phyloP scores from a whole-genome alignment of 2,113 vertebrate genomes.

The Sus scrofa region DNA sequence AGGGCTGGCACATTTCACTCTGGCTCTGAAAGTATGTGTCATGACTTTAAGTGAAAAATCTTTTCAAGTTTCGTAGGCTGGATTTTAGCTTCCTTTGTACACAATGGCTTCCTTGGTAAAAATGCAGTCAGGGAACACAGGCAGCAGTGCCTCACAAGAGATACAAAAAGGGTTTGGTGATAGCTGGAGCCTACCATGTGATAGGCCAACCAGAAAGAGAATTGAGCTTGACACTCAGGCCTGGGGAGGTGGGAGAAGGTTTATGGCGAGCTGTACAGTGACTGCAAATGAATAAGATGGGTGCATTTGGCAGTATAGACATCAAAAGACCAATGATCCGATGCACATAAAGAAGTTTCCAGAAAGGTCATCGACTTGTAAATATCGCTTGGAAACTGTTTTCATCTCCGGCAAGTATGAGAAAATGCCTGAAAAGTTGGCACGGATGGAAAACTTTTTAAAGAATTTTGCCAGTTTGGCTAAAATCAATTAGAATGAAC shows the following conservation, averaged over 20 bases:
- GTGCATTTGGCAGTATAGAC: neutral
- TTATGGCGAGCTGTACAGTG: neutral
- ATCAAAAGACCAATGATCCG: neutral
- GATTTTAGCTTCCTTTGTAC: constrained; percentile 60
- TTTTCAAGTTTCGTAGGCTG: constrained; percentile 31
- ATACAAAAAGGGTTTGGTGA: neutral
- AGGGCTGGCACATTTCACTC: constrained; percentile 82
- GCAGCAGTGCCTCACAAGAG: constrained; percentile 65
- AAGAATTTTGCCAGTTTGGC: constrained; percentile 11
- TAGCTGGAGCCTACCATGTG: neutral
- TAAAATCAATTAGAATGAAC: constrained; percentile 58
- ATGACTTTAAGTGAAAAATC: constrained; percentile 24
- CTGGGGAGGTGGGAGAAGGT: neutral
- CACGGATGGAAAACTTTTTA: constrained; percentile 21
- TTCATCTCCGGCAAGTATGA: neutral
- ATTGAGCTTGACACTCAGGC: neutral
- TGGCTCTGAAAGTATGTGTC: constrained; percentile 53
- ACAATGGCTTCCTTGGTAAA: neutral
- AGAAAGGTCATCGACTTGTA: constrained; percentile 20
- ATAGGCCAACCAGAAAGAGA: neutral
- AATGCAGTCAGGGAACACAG: constrained; percentile 46
- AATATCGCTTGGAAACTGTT: constrained; percentile 44
- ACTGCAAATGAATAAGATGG: neutral
- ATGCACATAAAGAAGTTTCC: neutral
- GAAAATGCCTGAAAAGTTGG: constrained; percentile 32